A percentile compares a stretch with the other conserved stretches of the same genome.
Evolutionary conservation across 2,113 vertebrate genomes (phyloP).

Genomic region (Catharus minimus): DNA sequence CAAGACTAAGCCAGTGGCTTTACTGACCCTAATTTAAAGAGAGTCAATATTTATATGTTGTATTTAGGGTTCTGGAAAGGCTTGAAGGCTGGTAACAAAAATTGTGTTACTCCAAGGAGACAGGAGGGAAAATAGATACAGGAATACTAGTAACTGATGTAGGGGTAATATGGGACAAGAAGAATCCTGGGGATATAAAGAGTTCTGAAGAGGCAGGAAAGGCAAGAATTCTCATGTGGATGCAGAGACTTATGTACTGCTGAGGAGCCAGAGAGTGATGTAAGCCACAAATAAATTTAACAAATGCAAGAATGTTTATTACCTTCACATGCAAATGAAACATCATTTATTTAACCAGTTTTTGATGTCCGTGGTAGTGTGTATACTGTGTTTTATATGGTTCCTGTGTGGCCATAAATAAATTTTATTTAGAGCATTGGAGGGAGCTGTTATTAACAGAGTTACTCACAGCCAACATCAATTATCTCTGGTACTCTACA

Average conservation of each 20-base stretch:
- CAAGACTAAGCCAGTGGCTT: not conserved
- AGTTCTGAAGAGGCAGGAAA: not conserved
- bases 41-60: not conserved
- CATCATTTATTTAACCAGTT: constrained; percentile 54
- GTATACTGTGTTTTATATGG: constrained; percentile 32
- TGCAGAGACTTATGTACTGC: not conserved
- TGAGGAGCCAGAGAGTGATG: not conserved
- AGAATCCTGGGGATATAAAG: not conserved
- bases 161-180: not conserved
- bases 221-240: not conserved
- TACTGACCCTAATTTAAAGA: not conserved
- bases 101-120: not conserved
- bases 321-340: constrained; percentile 45
- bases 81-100: not conserved
- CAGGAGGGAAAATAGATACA: not conserved
- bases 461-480: constrained; percentile 44
- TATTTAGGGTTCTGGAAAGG: not conserved
- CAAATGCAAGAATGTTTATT: constrained; percentile 37
- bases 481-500: constrained; percentile 38
- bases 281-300: constrained; percentile 12
- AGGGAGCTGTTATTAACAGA: constrained; percentile 40
- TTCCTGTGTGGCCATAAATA: constrained; percentile 49
- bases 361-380: constrained; percentile 31
- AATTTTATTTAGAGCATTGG: constrained; percentile 41
- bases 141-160: not conserved